These are phyloP conservation scores for Pristionchus maxplancki DNA, from an alignment of 2,888 invertebrate genomes.

Conservation along the genomic window DNA sequence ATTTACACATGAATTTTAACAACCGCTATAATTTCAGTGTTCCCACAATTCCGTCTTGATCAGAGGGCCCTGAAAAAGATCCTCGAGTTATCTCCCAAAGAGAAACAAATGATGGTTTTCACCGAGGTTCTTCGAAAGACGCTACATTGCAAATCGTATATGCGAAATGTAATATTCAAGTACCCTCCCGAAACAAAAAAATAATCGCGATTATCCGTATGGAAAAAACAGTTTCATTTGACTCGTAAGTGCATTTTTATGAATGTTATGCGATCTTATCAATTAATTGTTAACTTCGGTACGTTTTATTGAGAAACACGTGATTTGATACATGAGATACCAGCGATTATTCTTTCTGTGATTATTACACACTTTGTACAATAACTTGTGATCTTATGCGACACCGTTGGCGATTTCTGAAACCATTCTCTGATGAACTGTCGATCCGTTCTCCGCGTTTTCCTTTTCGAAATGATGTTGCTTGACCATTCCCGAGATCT, in stretches of 20 bases:
- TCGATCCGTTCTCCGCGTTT: conserved; percentile 59
- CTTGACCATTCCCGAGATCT: conserved; percentile 28
- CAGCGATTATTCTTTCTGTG: too few relatives aligned
- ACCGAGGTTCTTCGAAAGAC: background rate
- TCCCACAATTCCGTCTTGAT: background rate
- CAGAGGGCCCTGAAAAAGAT: background rate
- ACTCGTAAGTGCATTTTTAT: too few relatives aligned
- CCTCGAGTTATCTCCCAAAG: background rate
- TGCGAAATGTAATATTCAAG: too few relatives aligned
- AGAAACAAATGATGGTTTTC: background rate
- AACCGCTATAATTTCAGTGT: background rate
- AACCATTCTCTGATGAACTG: background rate
- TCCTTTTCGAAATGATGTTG: conserved; percentile 54
- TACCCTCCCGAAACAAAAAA: too few relatives aligned
- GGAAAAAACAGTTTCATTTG: too few relatives aligned
- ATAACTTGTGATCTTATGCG: background rate
- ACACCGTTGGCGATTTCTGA: background rate
- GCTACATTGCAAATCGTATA: too few relatives aligned
- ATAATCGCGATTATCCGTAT: too few relatives aligned
- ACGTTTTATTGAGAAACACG: too few relatives aligned
- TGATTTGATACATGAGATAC: too few relatives aligned
- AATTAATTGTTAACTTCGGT: too few relatives aligned
- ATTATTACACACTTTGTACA: background rate
- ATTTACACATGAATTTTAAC: background rate
- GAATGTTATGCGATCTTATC: too few relatives aligned